Percentiles rank a stretch among this genome's conserved stretches.
Evolutionary conservation across 1,140 invertebrate species (phyloP).

Genomic region (Sminthurides bifidus): DNA sequence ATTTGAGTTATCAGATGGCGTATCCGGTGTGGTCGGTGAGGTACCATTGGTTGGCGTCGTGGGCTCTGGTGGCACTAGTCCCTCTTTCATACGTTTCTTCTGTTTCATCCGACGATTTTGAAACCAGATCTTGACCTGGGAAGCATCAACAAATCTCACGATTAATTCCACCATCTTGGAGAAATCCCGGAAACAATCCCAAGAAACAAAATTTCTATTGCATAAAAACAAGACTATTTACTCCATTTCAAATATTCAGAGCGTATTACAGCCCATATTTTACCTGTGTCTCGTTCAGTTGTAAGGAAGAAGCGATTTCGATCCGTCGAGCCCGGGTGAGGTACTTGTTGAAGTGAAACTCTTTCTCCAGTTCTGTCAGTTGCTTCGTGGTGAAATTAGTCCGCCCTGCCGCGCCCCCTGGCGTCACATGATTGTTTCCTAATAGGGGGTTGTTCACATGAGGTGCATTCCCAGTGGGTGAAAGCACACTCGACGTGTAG

Average conservation of each 20-base stretch:
- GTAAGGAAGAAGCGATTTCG: slow-evolving; percentile 90
- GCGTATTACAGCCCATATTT: too few species aligned
- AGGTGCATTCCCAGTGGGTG: slow-evolving; percentile 21
- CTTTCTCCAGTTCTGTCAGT: slow-evolving; percentile 95
- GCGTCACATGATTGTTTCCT: slow-evolving; percentile 17
- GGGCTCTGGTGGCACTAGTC: slow-evolving; percentile 54
- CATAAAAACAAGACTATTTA: neutral
- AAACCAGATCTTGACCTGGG: slow-evolving; percentile 73
- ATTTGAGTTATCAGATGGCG: slow-evolving; percentile 31
- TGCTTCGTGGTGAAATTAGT: slow-evolving; percentile 99
- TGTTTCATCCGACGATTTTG: slow-evolving; percentile 88
- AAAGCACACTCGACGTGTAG: slow-evolving; percentile 20
- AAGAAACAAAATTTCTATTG: too few species aligned
- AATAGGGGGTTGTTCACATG: slow-evolving; percentile 14
- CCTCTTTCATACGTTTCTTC: slow-evolving; percentile 86
- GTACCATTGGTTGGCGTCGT: slow-evolving; percentile 29
- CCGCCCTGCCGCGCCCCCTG: slow-evolving; percentile 64
- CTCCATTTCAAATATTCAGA: neutral
- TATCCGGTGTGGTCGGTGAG: slow-evolving; percentile 30
- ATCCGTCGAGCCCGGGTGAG: slow-evolving; percentile 88
- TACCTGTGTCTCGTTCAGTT: slow-evolving; percentile 90
- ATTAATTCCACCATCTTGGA: neutral
- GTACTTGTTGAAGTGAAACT: slow-evolving; percentile 99
- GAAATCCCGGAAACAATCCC: too few species aligned
- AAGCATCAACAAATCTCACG: neutral